Evolutionary conservation across 2,888 invertebrate species (phyloP).

Genomic region (Pristionchus japonicus): DNA sequence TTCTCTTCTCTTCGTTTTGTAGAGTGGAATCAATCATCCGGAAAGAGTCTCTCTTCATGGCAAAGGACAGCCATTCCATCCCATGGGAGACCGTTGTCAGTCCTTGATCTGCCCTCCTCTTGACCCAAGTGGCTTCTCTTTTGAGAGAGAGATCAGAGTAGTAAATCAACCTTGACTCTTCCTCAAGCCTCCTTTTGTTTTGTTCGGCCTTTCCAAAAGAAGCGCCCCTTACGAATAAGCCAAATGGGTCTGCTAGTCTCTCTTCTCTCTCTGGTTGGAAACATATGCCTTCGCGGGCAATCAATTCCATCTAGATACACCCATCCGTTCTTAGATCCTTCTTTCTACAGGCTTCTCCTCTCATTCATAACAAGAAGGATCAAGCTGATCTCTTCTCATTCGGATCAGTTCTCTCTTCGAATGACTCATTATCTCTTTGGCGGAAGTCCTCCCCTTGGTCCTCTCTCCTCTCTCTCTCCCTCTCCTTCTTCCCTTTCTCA

Average conservation of each 20-base stretch:
- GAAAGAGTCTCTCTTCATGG: not conserved
- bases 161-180: slow-evolving; percentile 23
- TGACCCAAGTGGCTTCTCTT: slow-evolving; percentile 3
- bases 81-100: not conserved
- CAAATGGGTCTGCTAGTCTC: not conserved
- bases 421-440: slow-evolving; percentile 14
- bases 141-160: not conserved
- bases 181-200: slow-evolving; percentile 14
- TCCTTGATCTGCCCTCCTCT: not conserved
- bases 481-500: slow-evolving; percentile 10
- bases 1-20: not conserved
- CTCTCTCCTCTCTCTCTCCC: not conserved
- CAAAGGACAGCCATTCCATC: not conserved
- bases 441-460: not conserved
- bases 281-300: not conserved
- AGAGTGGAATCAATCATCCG: not conserved
- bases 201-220: slow-evolving; percentile 9
- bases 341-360: not conserved
- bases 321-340: not conserved
- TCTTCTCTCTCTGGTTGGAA: not conserved
- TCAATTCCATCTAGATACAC: not conserved
- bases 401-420: slow-evolving; percentile 7
- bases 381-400: not conserved
- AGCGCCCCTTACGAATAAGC: not conserved
- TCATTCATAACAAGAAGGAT: not conserved